Percentiles rank a stretch among this genome's conserved stretches.
These are phyloP conservation scores for Cheilosia vulpina DNA, from an alignment of 2,888 invertebrate genomes.

Conservation along the genomic window DNA sequence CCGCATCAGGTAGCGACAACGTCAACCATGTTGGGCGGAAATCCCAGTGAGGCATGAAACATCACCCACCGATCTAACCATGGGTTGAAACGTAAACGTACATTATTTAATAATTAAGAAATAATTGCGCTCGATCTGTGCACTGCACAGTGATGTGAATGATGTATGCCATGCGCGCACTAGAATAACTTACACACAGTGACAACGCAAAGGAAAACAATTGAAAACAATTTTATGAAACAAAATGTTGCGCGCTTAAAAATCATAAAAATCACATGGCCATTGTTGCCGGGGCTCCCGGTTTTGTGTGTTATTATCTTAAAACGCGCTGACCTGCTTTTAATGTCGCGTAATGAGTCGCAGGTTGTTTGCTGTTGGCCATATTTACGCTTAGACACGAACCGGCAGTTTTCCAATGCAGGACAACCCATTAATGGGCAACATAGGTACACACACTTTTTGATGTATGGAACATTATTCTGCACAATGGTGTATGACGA, in stretches of 20 bases:
- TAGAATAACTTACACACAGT: slow-evolving; percentile 3
- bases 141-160: slow-evolving; percentile 40
- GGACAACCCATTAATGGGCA: slow-evolving; percentile 52
- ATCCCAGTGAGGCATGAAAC: slow-evolving; percentile 69
- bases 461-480: slow-evolving; percentile 45
- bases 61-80: slow-evolving; percentile 64
- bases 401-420: slow-evolving; percentile 64
- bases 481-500: slow-evolving; percentile 61
- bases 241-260: slow-evolving; percentile 47
- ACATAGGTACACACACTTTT: slow-evolving; percentile 5
- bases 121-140: slow-evolving; percentile 62
- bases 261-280: slow-evolving; percentile 53
- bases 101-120: slow-evolving; percentile 69
- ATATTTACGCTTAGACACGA: slow-evolving; percentile 65
- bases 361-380: slow-evolving; percentile 32
- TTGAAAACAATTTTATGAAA: slow-evolving; percentile 40
- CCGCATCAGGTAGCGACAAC: neutral
- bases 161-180: slow-evolving; percentile 5
- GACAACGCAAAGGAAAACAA: slow-evolving; percentile 33
- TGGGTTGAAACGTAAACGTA: slow-evolving; percentile 50
- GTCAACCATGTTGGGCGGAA: slow-evolving; percentile 41
- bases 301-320: slow-evolving; percentile 65
- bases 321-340: slow-evolving; percentile 71
- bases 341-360: slow-evolving; percentile 63
- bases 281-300: slow-evolving; percentile 49